Evolutionary conservation across 2,797 vertebrate genomes (phyloP), one percentile per base, ranked within the genome.

Genomic region (Coccyzus lansbergi): DNA sequence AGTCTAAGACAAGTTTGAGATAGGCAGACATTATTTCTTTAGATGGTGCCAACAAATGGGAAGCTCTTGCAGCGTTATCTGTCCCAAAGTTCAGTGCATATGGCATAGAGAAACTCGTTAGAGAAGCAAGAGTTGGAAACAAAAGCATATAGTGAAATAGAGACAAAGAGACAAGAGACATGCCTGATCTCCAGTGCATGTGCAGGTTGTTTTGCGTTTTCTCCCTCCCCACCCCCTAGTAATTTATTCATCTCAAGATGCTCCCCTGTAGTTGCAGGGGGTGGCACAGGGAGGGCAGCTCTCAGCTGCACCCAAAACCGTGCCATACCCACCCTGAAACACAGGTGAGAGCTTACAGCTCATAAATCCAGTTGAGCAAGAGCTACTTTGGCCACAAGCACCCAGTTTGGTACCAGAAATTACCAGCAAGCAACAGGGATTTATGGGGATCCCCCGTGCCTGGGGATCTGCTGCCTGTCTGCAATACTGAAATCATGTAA

Each of bases 191-290:
- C 0, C 0, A 10, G 34, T 49, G 71, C 79, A 18, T 4, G 18
- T 91, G 64, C 65, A 15, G 12, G 87, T 94, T 71, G 63, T 56
- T 92, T 74, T 75, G 67, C 46, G 24, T 78, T 86, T 80, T 81
- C 78, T 91, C 53, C 79, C 88, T 1, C 58, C 1, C 79, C 86
- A 2, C 55, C 1, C 38, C 7, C 38, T 6, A n/a, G 7, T 49
- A 26, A 59, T 10, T 83, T 53, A 46, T 92, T 86, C 69, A 74
- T 28, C 52, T 79, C 59, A 55, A 86, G 87, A 31, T 63, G 81
- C 46, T 83, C 60, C 58, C 0, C 2, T 52, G 58, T 51, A 12
- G 17, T 6, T 1, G 7, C 31, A 69, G 58, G 15, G 22, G 55
- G 31, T 71, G 62, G 42, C 15, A 7, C 10, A 11, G 68, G n/a